Base-by-base conservation (phyloP, 2,888 invertebrate species). In the Chymomyza procnemis region DNA sequence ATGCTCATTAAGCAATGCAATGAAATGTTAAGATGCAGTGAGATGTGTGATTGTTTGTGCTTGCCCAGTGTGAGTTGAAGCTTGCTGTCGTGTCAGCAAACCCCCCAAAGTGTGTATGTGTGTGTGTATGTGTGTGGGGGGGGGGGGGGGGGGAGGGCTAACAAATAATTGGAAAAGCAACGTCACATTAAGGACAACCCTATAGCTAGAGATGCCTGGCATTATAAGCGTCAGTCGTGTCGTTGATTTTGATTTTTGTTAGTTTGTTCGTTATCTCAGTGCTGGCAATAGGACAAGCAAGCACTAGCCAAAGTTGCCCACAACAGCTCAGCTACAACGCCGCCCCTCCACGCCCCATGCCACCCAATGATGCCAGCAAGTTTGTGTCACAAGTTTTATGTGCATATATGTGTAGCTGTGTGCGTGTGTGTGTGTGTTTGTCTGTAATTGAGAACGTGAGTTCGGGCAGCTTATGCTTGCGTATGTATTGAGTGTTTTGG, bases 231-330 rank as follows among this genome's bases (percentile, higher is more conserved):
- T 12, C 56, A 56, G 61, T 66, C 70, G 72, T 73, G 61, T 66
- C 70, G 72, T 73, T 76, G 78, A 77, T 79, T 80, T 77, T 71
- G 64, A 66, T 41, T 79, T 78, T 84, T 79, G 80, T 77, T 80
- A 79, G 78, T 74, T 79, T 81, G 84, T 81, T 84, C 78, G 76
- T 79, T 84, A 81, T 83, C 81, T 80, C 47, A 16, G 48, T 48
- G 66, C 71, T 50, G 57, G 50, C 46, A 61, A 62, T 56, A 30
- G 50, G 50, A 16, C 50, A 50, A 50, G 18, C 4, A n/a, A n/a
- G n/a, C n/a, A n/a, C n/a, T n/a, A n/a, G n/a, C n/a, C n/a, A n/a
- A n/a, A n/a, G n/a, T n/a, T n/a, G n/a, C n/a, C n/a, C n/a, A n/a
- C n/a, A n/a, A n/a, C n/a, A n/a, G n/a, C n/a, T n/a, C n/a, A n/a